Evolutionary conservation across 2,888 invertebrate species (phyloP).

Genomic region (Cheilosia vulpina): DNA sequence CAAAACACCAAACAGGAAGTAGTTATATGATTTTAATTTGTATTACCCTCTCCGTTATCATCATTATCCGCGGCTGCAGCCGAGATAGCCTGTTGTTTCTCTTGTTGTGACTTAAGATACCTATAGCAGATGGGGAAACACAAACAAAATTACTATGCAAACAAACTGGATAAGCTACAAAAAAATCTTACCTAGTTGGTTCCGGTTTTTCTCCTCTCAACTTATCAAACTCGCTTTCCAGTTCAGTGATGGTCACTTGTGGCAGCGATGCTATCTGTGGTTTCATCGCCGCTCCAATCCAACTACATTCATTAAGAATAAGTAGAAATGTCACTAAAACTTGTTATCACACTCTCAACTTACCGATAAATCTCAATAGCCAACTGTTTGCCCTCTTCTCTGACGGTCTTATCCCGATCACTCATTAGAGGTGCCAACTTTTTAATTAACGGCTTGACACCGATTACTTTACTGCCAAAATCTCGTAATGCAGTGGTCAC

Average conservation of each 20-base stretch:
- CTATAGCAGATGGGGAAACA: conserved; percentile 67
- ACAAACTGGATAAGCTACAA: not conserved
- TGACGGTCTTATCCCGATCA: conserved; percentile 95
- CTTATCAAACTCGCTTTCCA: conserved; percentile 94
- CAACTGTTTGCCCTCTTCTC: conserved; percentile 95
- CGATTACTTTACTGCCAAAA: conserved; percentile 96
- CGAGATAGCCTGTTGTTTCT: conserved; percentile 81
- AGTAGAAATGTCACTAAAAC: conserved; percentile 1
- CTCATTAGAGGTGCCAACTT: conserved; percentile 93
- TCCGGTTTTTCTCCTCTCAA: conserved; percentile 83
- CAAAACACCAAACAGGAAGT: conserved; percentile 20
- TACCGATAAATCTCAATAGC: conserved; percentile 95
- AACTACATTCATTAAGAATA: conserved; percentile 84
- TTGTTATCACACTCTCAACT: conserved; percentile 67
- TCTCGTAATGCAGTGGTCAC: conserved; percentile 91
- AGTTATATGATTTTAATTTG: conserved; percentile 42
- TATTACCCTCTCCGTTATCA: conserved; percentile 81
- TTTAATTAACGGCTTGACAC: conserved; percentile 94
- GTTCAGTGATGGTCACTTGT: conserved; percentile 94
- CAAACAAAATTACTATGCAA: conserved; percentile 10
- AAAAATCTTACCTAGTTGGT: conserved; percentile 79
- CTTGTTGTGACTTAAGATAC: conserved; percentile 83
- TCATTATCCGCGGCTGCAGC: conserved; percentile 84
- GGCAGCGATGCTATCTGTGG: conserved; percentile 94
- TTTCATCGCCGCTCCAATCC: conserved; percentile 93